A percentile compares a stretch with the other conserved stretches of the same genome.
Conservation (phyloP, 2,797 vertebrate genomes). For the Chanos chanos region DNA sequence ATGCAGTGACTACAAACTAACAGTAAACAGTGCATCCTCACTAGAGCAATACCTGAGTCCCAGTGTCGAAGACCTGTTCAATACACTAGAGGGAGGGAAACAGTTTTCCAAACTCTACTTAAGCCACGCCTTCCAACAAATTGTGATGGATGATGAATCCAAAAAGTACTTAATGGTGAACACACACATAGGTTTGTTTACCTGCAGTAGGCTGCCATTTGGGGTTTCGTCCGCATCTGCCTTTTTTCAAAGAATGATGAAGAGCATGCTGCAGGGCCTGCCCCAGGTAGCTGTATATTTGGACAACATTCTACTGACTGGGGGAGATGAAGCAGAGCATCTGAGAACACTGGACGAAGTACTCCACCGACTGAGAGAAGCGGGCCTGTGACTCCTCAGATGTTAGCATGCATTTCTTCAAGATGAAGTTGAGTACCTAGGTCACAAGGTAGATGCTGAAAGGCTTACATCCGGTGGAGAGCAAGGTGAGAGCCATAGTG, state of each 20-base stretch:
- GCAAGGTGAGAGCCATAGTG: background rate
- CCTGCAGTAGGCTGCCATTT: background rate
- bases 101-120: background rate
- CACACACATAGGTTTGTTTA: constrained; percentile 17
- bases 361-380: background rate
- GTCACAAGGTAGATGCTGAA: background rate
- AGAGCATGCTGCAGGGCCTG: background rate
- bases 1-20: constrained; percentile 21
- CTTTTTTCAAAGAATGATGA: constrained; percentile 24
- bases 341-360: background rate
- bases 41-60: constrained; percentile 11
- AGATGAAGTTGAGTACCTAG: background rate
- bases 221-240: background rate
- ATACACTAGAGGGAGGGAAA: background rate
- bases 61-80: constrained; percentile 5
- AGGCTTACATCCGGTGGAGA: background rate
- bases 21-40: background rate
- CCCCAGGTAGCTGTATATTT: background rate
- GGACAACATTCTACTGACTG: constrained; percentile 13
- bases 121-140: constrained; percentile 21
- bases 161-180: constrained; percentile 16
- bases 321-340: constrained; percentile 7
- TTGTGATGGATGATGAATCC: background rate
- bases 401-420: constrained; percentile 9
- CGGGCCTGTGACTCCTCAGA: background rate